Conservation (phyloP, 2,888 invertebrate species). For the Lasiommata megera region DNA sequence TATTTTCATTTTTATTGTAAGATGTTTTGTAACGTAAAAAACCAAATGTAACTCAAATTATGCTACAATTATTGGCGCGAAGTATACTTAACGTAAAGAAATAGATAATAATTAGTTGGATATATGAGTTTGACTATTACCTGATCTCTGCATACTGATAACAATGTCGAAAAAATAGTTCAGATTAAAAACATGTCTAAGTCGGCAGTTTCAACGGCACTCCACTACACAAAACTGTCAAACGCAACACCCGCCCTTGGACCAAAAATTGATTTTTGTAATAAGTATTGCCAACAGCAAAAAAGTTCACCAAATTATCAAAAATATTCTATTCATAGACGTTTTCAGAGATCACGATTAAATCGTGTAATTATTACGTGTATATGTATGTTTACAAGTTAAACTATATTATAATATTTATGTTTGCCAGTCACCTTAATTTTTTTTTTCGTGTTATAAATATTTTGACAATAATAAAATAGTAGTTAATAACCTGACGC, state of each 20-base stretch:
- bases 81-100: background rate
- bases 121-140: conserved; percentile 42
- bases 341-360: too few species aligned
- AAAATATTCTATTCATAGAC: too few species aligned
- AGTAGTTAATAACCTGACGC: too few species aligned
- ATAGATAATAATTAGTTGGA: background rate
- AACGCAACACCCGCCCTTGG: conserved; percentile 71
- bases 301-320: background rate
- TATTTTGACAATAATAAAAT: too few species aligned
- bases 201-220: conserved; percentile 55
- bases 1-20: background rate
- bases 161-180: conserved; percentile 49
- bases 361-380: too few species aligned
- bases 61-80: conserved; percentile 23
- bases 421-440: too few species aligned
- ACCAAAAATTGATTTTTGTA: conserved; percentile 68
- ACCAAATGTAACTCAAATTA: background rate
- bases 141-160: conserved; percentile 76
- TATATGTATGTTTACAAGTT: too few species aligned
- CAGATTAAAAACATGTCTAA: conserved; percentile 71
- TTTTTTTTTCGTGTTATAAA: too few species aligned
- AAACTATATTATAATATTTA: too few species aligned
- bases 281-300: background rate
- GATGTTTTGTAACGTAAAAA: conserved; percentile 7
- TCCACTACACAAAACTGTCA: conserved; percentile 63